These are phyloP conservation scores for Lutjanus campechanus DNA, from an alignment of 2,797 vertebrate species.

Conservation along the genomic window DNA sequence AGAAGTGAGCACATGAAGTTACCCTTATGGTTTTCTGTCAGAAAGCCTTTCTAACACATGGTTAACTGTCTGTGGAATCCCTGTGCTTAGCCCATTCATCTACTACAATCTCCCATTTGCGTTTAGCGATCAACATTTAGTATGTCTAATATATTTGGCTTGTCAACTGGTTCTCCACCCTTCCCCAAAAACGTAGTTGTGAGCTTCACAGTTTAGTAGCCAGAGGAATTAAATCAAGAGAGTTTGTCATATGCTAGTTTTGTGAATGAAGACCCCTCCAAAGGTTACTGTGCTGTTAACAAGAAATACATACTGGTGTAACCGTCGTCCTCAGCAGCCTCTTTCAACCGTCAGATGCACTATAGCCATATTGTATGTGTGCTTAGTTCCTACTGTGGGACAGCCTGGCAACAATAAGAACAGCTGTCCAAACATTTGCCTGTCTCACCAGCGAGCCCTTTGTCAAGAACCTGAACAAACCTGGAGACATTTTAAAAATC, in stretches of 20 bases:
- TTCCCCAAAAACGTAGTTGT: background rate
- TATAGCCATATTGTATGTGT: conserved; percentile 53
- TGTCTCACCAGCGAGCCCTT: conserved; percentile 60
- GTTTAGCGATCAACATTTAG: too few relatives aligned
- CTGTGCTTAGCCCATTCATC: too few relatives aligned
- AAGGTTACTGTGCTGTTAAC: conserved; percentile 5
- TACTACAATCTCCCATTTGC: too few relatives aligned
- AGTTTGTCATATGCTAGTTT: background rate
- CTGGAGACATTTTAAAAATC: conserved; percentile 64
- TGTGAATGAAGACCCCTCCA: conserved; percentile 13
- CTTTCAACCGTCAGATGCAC: conserved; percentile 16
- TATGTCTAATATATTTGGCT: background rate
- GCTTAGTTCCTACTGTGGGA: conserved; percentile 49
- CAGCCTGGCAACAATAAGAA: conserved; percentile 66
- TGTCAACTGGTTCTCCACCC: background rate
- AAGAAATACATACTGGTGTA: conserved; percentile 6
- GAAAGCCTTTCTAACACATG: too few relatives aligned
- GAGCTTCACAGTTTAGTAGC: conserved; percentile 1
- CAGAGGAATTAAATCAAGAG: background rate
- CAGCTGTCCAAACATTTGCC: conserved; percentile 84
- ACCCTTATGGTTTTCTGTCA: too few relatives aligned
- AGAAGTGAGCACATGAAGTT: background rate
- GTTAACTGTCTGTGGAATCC: too few relatives aligned
- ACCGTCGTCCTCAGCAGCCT: background rate
- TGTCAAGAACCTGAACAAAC: conserved; percentile 76